Conservation (phyloP, 2,797 vertebrate species). For the Mustela erminea region DNA sequence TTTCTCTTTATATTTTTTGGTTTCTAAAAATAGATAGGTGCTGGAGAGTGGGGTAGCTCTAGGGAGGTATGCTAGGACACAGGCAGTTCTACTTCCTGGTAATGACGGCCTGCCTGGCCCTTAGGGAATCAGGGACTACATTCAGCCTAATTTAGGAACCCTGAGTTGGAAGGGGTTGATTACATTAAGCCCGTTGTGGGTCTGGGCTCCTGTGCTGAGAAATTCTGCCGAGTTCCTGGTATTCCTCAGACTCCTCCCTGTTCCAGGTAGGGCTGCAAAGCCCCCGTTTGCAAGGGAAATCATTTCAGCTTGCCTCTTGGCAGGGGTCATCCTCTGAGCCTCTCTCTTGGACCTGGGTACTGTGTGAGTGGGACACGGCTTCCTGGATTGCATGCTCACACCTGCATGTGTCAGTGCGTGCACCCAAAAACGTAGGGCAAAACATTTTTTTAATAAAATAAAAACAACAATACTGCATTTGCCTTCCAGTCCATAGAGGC, state of each 20-base stretch:
- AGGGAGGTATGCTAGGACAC: slow-evolving; percentile 57
- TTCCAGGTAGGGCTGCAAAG: not conserved
- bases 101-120: slow-evolving; percentile 1
- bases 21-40: slow-evolving; percentile 66
- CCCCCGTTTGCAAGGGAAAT: slow-evolving; percentile 78
- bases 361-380: not conserved
- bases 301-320: slow-evolving; percentile 61
- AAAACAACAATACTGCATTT: not conserved
- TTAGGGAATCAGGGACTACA: slow-evolving; percentile 29
- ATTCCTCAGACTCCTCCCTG: not conserved
- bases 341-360: not conserved
- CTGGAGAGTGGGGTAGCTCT: not conserved
- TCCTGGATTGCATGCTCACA: not conserved
- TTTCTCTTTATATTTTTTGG: slow-evolving; percentile 65
- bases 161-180: not conserved
- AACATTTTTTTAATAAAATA: not conserved
- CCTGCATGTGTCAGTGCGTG: not conserved
- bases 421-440: not conserved
- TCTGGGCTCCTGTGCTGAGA: slow-evolving; percentile 5
- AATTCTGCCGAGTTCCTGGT: not conserved
- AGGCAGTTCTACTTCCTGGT: slow-evolving; percentile 46
- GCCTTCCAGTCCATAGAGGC: not conserved
- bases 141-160: slow-evolving; percentile 69
- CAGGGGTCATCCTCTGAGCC: not conserved
- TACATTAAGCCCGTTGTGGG: not conserved